These are phyloP conservation scores for Tautogolabrus adspersus DNA, from an alignment of 2,113 vertebrate species.

Conservation along the genomic window DNA sequence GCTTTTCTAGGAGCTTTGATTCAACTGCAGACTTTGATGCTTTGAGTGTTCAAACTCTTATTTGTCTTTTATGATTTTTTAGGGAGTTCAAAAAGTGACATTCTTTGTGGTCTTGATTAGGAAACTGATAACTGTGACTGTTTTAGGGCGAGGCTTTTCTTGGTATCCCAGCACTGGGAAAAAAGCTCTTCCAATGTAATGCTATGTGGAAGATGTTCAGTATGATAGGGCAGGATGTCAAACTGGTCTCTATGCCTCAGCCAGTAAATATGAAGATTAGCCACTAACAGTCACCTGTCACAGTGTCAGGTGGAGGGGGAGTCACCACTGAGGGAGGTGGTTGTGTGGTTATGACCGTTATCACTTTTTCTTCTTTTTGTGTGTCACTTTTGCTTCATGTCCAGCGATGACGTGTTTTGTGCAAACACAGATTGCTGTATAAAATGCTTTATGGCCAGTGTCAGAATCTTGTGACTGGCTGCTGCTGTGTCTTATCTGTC, in stretches of 20 bases:
- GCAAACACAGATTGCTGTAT: background rate
- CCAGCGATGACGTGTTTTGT: background rate
- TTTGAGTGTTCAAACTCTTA: background rate
- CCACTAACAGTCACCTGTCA: conserved; percentile 7
- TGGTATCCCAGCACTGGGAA: background rate
- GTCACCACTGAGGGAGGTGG: background rate
- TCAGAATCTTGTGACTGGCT: conserved; percentile 12
- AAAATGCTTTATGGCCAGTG: background rate
- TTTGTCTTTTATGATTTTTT: background rate
- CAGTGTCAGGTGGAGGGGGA: conserved; percentile 2
- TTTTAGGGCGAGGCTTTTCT: background rate
- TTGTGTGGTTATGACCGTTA: conserved; percentile 15
- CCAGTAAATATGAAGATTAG: conserved; percentile 21
- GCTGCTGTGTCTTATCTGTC: background rate
- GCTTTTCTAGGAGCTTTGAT: background rate
- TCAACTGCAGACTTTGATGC: background rate
- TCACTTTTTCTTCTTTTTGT: conserved; percentile 10
- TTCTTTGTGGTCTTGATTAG: background rate
- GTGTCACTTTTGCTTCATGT: background rate
- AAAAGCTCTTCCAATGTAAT: background rate
- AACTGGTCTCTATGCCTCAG: conserved; percentile 6
- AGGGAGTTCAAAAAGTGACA: background rate
- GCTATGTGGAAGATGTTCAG: conserved; percentile 20
- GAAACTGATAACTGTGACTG: conserved; percentile 6
- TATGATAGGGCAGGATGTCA: conserved; percentile 23